Conservation (phyloP, 2,113 vertebrate genomes). For the Myanophis thanlyinensis region DNA sequence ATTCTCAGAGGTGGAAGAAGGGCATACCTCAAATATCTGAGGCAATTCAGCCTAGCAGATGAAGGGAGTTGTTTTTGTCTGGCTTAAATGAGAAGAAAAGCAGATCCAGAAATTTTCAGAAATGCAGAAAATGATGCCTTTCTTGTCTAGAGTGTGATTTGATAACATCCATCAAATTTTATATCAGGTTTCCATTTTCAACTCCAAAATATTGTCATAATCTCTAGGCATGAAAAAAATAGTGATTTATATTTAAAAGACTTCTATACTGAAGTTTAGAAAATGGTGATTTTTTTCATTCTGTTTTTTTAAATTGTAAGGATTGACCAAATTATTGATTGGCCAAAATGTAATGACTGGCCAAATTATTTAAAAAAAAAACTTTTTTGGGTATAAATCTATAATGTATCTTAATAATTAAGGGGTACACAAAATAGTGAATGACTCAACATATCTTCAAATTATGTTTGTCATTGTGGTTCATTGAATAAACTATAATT, state of each 20-base stretch:
- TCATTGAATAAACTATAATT: neutral
- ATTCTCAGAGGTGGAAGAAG: slow-evolving; percentile 20
- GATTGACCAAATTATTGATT: neutral
- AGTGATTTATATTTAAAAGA: neutral
- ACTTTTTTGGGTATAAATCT: neutral
- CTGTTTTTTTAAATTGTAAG: neutral
- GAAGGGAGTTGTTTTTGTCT: neutral
- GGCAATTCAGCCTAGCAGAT: slow-evolving; percentile 37
- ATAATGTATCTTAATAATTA: neutral
- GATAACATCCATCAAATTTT: slow-evolving; percentile 4
- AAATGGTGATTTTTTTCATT: neutral
- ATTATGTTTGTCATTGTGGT: neutral
- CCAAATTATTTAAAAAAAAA: neutral
- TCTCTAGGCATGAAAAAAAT: too few relatives aligned
- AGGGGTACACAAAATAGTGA: neutral
- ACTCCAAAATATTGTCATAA: neutral
- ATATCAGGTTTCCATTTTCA: neutral
- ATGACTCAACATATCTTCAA: neutral
- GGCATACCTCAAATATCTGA: slow-evolving; percentile 25
- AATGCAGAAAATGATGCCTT: slow-evolving; percentile 11
- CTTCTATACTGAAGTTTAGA: neutral
- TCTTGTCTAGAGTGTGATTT: slow-evolving; percentile 8
- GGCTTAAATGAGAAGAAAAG: slow-evolving; percentile 23
- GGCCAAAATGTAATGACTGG: neutral
- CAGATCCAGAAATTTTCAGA: slow-evolving; percentile 24